A percentile compares a stretch with the other conserved stretches of the same genome.
phyloP scores from a whole-genome alignment of 1,140 invertebrate species.

The Pteromalus puparum region DNA sequence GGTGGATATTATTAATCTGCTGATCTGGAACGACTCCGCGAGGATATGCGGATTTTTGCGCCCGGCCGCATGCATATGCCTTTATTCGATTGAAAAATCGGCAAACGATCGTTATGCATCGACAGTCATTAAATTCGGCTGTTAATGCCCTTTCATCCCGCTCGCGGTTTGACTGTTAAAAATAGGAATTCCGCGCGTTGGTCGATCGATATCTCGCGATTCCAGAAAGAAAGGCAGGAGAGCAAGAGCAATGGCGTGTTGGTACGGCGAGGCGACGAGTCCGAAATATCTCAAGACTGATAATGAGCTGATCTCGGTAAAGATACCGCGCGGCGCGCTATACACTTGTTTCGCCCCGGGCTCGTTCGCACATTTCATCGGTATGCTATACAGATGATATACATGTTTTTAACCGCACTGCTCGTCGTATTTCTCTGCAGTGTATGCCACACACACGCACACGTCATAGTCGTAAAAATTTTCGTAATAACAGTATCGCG shows the following conservation, averaged over 20 bases:
- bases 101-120: no score
- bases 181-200: background rate
- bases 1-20: background rate
- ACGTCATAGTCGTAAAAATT: background rate
- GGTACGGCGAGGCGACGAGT: background rate
- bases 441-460: no score
- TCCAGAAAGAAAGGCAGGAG: background rate
- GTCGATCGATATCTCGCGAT: background rate
- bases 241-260: no score
- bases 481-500: background rate
- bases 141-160: no score
- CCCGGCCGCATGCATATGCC: background rate
- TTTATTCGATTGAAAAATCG: background rate
- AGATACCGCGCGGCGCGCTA: background rate
- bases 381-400: background rate
- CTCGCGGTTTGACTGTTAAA: background rate
- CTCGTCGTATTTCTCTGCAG: background rate
- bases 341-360: constrained; percentile 1
- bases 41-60: background rate
- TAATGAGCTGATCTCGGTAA: constrained; percentile 4
- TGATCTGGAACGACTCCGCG: background rate
- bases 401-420: background rate
- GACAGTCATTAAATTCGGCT: no score
- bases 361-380: background rate
- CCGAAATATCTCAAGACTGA: constrained; percentile 10